These are phyloP conservation scores for Drosophila subsilvestris DNA, from an alignment of 2,888 invertebrate genomes.

Conservation along the genomic window DNA sequence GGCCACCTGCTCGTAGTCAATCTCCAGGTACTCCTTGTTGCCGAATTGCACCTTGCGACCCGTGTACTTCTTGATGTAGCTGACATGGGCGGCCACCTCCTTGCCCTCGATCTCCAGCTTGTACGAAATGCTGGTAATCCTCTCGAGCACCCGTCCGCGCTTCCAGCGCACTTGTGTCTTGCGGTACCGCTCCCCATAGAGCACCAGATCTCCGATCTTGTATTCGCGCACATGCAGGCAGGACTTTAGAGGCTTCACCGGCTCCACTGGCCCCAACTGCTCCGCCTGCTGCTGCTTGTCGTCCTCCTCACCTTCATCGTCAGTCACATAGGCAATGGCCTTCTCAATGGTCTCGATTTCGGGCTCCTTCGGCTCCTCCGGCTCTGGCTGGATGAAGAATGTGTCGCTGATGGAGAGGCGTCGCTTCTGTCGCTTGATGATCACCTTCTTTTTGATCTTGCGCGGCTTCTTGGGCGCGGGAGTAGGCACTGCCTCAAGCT, in stretches of 20 bases:
- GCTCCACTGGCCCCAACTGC: constrained; percentile 40
- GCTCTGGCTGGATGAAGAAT: constrained; percentile 75
- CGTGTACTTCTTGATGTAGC: constrained; percentile 83
- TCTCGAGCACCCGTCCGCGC: constrained; percentile 79
- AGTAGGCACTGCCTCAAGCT: constrained; percentile 29
- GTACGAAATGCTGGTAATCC: constrained; percentile 83
- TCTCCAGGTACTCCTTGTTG: constrained; percentile 83
- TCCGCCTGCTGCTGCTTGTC: constrained; percentile 51
- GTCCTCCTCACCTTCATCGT: constrained; percentile 58
- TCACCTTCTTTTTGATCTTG: constrained; percentile 82
- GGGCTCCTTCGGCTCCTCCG: constrained; percentile 62
- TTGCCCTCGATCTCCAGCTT: constrained; percentile 82
- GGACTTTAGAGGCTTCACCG: constrained; percentile 71
- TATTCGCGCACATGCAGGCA: constrained; percentile 81
- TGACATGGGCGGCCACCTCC: constrained; percentile 82
- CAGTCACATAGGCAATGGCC: constrained; percentile 78
- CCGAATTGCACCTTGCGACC: constrained; percentile 83
- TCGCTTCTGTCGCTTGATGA: constrained; percentile 82
- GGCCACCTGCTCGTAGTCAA: constrained; percentile 83
- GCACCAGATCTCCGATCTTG: constrained; percentile 81
- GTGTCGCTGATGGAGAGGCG: constrained; percentile 80
- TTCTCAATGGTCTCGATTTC: constrained; percentile 82
- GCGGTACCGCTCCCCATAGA: constrained; percentile 82
- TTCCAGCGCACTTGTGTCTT: constrained; percentile 83
- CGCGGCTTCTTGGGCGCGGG: constrained; percentile 71